These are phyloP conservation scores for Toxostoma redivivum DNA, from an alignment of 2,113 vertebrate genomes.

Conservation along the genomic window DNA sequence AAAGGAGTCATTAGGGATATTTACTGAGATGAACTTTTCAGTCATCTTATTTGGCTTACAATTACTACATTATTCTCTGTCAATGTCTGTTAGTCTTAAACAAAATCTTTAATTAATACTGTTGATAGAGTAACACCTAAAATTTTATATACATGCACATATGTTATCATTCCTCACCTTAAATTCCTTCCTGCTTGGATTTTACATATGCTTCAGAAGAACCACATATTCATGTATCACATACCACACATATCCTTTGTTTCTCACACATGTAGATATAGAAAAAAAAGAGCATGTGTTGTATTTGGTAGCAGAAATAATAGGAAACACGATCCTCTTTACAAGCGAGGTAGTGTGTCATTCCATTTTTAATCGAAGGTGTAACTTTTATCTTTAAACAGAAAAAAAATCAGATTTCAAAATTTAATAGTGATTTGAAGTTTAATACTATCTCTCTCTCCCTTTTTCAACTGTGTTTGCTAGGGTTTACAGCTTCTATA, in stretches of 20 bases:
- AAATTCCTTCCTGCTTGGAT: not conserved
- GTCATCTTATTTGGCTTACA: not conserved
- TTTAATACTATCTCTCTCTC: not conserved
- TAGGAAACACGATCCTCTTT: not conserved
- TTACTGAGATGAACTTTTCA: not conserved
- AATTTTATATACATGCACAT: not conserved
- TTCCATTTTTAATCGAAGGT: not conserved
- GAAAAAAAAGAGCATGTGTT: not conserved
- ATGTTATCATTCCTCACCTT: not conserved
- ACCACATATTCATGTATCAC: accelerated
- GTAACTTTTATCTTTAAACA: not conserved
- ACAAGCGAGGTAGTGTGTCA: not conserved
- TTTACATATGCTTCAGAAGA: not conserved
- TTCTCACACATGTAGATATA: not conserved
- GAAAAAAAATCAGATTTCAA: not conserved
- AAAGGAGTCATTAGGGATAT: not conserved
- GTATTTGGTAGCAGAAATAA: not conserved
- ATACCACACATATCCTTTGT: not conserved
- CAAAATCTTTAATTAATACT: not conserved
- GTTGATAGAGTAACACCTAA: not conserved
- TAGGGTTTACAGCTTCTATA: not conserved
- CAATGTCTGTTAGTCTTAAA: not conserved
- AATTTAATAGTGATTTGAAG: not conserved
- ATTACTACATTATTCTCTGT: not conserved
- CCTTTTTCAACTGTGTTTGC: not conserved